These are phyloP conservation scores for Cygnus buccinator DNA, from an alignment of 2,113 vertebrate species.

Conservation along the genomic window DNA sequence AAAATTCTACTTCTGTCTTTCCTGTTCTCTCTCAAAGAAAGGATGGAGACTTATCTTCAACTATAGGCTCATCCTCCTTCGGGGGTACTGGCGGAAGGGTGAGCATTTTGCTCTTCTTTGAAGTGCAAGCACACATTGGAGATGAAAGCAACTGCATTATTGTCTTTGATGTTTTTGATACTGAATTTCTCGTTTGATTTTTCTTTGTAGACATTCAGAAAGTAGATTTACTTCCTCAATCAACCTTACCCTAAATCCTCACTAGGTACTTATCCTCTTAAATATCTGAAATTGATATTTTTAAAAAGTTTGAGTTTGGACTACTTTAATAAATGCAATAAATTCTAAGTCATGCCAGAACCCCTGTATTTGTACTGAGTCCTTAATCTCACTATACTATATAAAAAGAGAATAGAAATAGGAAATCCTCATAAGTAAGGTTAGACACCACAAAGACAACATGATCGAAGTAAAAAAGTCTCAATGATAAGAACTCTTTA, in stretches of 20 bases:
- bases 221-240: conserved; percentile 72
- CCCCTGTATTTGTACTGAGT: neutral
- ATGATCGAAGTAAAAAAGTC: neutral
- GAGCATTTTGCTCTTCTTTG: conserved; percentile 79
- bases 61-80: conserved; percentile 64
- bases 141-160: conserved; percentile 81
- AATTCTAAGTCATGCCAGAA: neutral
- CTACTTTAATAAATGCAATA: conserved; percentile 8
- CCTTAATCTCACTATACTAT: neutral
- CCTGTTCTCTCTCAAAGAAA: conserved; percentile 49
- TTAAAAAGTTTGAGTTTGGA: conserved; percentile 23
- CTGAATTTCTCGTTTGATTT: conserved; percentile 80
- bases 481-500: neutral
- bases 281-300: conserved; percentile 66
- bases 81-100: conserved; percentile 63
- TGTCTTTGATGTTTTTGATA: conserved; percentile 84
- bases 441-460: neutral
- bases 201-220: conserved; percentile 69
- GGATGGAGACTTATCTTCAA: conserved; percentile 53
- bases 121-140: conserved; percentile 75
- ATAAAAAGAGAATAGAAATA: neutral
- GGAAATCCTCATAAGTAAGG: neutral
- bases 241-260: conserved; percentile 60
- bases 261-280: conserved; percentile 63
- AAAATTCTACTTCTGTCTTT: conserved; percentile 32